Conservation (phyloP, 2,888 invertebrate species). For the Gastrophysa polygoni region DNA sequence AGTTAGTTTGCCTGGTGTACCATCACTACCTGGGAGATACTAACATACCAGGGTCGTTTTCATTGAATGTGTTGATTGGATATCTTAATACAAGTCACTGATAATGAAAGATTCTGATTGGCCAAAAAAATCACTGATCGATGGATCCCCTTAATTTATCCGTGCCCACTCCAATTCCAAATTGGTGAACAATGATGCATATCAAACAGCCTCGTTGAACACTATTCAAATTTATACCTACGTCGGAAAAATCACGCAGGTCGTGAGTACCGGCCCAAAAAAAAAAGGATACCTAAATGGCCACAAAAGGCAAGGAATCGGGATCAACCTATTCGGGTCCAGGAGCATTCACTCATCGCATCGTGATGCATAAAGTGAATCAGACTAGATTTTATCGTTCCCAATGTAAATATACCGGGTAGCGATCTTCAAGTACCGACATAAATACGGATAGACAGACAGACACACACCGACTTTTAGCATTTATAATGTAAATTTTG, state of each 20-base stretch:
- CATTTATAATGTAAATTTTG: constrained; percentile 37
- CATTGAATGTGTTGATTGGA: too few species aligned
- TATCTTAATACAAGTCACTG: too few species aligned
- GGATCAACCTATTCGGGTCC: constrained; percentile 24
- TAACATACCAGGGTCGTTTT: too few species aligned
- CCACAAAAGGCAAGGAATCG: constrained; percentile 24
- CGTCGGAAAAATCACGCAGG: constrained; percentile 6
- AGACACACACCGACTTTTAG: too few species aligned
- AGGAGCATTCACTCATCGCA: constrained; percentile 35
- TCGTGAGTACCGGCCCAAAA: constrained; percentile 17
- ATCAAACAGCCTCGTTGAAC: constrained; percentile 12
- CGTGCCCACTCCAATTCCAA: constrained; percentile 10
- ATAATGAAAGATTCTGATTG: too few species aligned
- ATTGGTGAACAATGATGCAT: constrained; percentile 16
- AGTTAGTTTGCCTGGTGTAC: too few species aligned
- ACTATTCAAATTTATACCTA: constrained; percentile 15
- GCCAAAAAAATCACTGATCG: too few species aligned
- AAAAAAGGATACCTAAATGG: constrained; percentile 5
- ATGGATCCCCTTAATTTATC: constrained; percentile 8
- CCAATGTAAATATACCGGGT: constrained; percentile 38
- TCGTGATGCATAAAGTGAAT: constrained; percentile 40
- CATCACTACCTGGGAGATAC: too few species aligned
- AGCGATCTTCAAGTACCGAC: constrained; percentile 37
- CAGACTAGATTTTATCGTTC: constrained; percentile 39
- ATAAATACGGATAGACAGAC: constrained; percentile 28